Conservation (phyloP, 2,888 invertebrate genomes). For the Choreutis nemorana region DNA sequence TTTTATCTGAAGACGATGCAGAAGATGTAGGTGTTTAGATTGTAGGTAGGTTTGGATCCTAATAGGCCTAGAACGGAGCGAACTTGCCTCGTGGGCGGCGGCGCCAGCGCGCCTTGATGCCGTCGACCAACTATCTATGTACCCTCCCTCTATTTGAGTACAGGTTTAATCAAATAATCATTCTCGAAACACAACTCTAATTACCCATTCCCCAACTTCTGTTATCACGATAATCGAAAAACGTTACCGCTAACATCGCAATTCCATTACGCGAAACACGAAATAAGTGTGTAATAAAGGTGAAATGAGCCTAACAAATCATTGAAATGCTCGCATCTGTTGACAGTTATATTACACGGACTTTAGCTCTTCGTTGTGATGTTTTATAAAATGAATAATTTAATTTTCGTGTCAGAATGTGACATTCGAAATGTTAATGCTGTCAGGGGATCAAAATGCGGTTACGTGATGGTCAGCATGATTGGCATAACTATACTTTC, state of each 20-base stretch:
- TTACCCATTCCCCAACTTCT: too few species aligned
- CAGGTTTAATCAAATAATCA: too few species aligned
- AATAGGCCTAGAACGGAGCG: slow-evolving; percentile 13
- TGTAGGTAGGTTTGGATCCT: slow-evolving; percentile 13
- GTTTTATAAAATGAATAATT: slow-evolving; percentile 51
- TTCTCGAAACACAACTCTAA: too few species aligned
- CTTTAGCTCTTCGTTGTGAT: slow-evolving; percentile 26
- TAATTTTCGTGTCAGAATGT: slow-evolving; percentile 38
- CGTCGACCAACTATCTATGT: slow-evolving; percentile 20
- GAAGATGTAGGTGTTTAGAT: slow-evolving; percentile 3
- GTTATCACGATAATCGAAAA: too few species aligned
- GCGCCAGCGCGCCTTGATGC: slow-evolving; percentile 24
- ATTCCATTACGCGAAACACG: slow-evolving; percentile 28
- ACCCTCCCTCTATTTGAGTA: too few species aligned
- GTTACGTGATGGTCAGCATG: slow-evolving; percentile 5
- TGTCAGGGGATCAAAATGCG: background rate
- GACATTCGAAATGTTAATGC: slow-evolving; percentile 18
- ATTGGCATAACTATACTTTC: slow-evolving; percentile 5
- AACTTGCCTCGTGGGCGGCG: slow-evolving; percentile 22
- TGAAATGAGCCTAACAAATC: slow-evolving; percentile 22
- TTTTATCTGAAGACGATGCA: slow-evolving; percentile 1
- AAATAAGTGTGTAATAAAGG: slow-evolving; percentile 30
- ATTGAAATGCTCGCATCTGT: slow-evolving; percentile 15
- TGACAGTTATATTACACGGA: slow-evolving; percentile 28
- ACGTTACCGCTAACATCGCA: slow-evolving; percentile 13